Percentiles rank a stretch among this genome's conserved stretches.
These are phyloP conservation scores for Strigamia transsilvanica DNA, from an alignment of 2,888 invertebrate genomes.

Conservation along the genomic window DNA sequence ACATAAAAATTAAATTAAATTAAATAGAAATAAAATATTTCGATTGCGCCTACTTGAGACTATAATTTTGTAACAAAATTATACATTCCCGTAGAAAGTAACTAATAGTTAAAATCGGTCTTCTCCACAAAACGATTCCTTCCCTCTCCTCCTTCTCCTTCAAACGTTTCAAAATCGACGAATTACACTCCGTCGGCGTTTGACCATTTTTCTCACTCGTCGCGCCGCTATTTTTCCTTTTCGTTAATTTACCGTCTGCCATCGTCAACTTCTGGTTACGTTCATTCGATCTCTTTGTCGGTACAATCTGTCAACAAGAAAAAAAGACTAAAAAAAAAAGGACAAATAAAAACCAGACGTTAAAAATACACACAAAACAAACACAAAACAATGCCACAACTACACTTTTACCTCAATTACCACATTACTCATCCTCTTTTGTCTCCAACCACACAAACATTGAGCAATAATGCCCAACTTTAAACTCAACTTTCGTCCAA, in stretches of 20 bases:
- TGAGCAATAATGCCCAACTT: neutral
- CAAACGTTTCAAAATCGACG: conserved; percentile 31
- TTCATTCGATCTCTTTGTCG: neutral
- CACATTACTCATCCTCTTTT: neutral
- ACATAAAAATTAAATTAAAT: conserved; percentile 58
- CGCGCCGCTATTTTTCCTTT: neutral
- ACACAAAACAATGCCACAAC: neutral
- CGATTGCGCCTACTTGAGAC: conserved; percentile 68
- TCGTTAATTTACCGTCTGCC: conserved; percentile 46
- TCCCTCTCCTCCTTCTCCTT: conserved; percentile 68
- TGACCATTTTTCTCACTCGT: conserved; percentile 23
- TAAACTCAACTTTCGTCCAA: neutral
- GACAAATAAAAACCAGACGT: neutral
- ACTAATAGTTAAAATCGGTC: conserved; percentile 79
- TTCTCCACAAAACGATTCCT: conserved; percentile 80
- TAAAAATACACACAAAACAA: neutral
- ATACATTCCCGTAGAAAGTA: conserved; percentile 80
- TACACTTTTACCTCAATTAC: neutral
- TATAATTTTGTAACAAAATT: conserved; percentile 71
- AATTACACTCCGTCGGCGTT: conserved; percentile 12
- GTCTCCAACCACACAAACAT: neutral
- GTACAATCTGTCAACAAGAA: neutral
- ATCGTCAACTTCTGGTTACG: conserved; percentile 29
- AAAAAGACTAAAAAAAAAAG: neutral
- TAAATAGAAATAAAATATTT: conserved; percentile 60